Evolutionary conservation across 1,140 invertebrate species (phyloP), one percentile per base, ranked within the genome.

Genomic region (Lepidurus packardi): DNA sequence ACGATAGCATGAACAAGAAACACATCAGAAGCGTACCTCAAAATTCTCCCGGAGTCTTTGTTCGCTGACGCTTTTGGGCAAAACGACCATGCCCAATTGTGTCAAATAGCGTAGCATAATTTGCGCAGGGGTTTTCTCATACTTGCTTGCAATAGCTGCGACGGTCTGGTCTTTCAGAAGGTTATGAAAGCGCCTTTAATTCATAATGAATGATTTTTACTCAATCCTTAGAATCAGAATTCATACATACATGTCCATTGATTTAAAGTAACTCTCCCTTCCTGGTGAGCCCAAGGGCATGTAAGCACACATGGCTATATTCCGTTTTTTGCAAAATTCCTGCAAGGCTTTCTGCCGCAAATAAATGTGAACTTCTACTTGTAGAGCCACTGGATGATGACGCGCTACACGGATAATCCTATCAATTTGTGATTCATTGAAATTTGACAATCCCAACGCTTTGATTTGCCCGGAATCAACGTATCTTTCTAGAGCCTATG

Each of bases 291-390:
- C 95, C 2, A 97, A 84, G 0, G 94, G 93, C 34, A 92, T 91
- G 82, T 96, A 97, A 0, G 92, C 94, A 0, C 91, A 94, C 24
- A 97, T 84, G 0, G 88, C 85, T 43, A 97, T 94, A 41, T 90
- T 88, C 80, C 92, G 86, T 8, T 87, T 83, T 75, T 89, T 86
- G 82, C 94, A 96, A 79, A 91, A 94, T 80, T 92, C 86, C 7
- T 91, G 86, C 34, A 97, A 83, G 42, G 90, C 86, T 21, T 88
- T 88, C 85, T 97, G 94, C 83, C 95, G 93, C 80, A 93, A 88
- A 82, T 94, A 94, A 0, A 91, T 90, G 83, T 97, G 93, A 43
- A 93, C 85, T 83, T 96, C 94, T 42, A 95, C 87, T 87, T 94
- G 89, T 42, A 93, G 43, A 78, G 65, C 84, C 43, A 83, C 83